Base-by-base conservation (phyloP, 2,113 vertebrate species). In the Zosterops pallidus region DNA sequence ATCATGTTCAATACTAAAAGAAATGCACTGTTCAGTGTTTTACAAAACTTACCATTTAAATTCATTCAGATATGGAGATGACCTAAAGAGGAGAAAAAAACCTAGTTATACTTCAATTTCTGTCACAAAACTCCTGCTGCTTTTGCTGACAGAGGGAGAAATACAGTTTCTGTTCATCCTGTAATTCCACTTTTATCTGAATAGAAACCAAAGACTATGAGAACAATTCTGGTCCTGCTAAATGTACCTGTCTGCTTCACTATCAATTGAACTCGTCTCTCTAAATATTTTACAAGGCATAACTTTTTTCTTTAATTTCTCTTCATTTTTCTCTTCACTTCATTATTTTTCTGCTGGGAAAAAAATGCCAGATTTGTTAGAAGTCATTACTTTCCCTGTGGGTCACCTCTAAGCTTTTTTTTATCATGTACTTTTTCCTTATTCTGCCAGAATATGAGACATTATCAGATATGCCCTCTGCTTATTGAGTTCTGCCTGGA, bases 331-430 rank as follows among this genome's bases (percentile, higher is more conserved):
- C 47, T 37, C 72, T 92, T 81, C 52, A 35, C 46, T 82, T 92
- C 80, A 84, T 94, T 89, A 86, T 96, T 94, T 96, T 92, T 64
- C 76, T 84, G 78, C 47, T 44, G 42, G 35, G 83, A 41, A 75
- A 50, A 92, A 92, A 95, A 85, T 42, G 64, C n/a, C 75, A 93
- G 75, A 65, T 91, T 83, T 87, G 42, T 92, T 96, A 74, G 21
- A 91, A 95, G 35, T 77, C 77, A 83, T 95, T 94, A 60, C 55
- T 76, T 79, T 92, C 52, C 83, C 52, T 70, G 16, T 74, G 63
- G 94, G 90, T 96, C 91, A 96, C 93, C 93, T 94, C 87, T 80
- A 87, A 77, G 90, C 70, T 39, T 70, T 95, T 92, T 95, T 94
- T 92, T 92, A 86, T 83, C 19, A 0, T 57, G 69, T 80, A 53